A percentile compares a stretch with the other conserved stretches of the same genome.
Conservation (phyloP, 92 coral and sea anemone species). For the Zoanthus gigantus region DNA sequence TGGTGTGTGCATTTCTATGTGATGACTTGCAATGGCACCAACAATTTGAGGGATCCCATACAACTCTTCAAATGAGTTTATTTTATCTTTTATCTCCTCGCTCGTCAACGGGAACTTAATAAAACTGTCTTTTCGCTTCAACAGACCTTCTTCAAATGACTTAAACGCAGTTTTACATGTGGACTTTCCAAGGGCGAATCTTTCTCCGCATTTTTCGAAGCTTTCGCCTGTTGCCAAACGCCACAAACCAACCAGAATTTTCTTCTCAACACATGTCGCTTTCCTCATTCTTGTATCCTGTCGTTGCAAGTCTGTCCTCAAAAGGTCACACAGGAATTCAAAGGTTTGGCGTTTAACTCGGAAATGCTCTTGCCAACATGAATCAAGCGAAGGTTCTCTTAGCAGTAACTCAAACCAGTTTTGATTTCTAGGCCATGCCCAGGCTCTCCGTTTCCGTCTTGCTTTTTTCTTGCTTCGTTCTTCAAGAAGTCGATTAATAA, state of each 20-base stretch:
- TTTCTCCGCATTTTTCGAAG: constrained; percentile 54
- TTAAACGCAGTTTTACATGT: constrained; percentile 50
- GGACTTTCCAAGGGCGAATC: constrained; percentile 62
- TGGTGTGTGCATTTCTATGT: constrained; percentile 55
- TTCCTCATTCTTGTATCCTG: constrained; percentile 61
- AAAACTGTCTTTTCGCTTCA: constrained; percentile 51
- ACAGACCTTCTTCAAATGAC: constrained; percentile 44
- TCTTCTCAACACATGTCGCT: constrained; percentile 60
- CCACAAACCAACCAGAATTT: constrained; percentile 57
- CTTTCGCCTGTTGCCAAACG: constrained; percentile 56
- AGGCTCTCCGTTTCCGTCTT: constrained; percentile 42
- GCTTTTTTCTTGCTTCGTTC: background rate
- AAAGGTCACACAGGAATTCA: constrained; percentile 61
- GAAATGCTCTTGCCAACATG: constrained; percentile 64
- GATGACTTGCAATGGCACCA: constrained; percentile 55
- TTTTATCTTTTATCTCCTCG: constrained; percentile 44
- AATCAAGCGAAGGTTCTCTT: constrained; percentile 36
- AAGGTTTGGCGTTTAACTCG: constrained; percentile 63
- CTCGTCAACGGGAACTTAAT: constrained; percentile 59
- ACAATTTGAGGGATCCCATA: constrained; percentile 64
- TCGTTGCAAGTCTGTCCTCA: constrained; percentile 47
- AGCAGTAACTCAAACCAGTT: constrained; percentile 51
- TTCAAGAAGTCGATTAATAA: background rate
- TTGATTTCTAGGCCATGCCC: constrained; percentile 71
- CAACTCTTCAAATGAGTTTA: constrained; percentile 55